These are phyloP conservation scores for Ophthalmolycus amberensis DNA, from an alignment of 2,113 vertebrate genomes.

Conservation along the genomic window DNA sequence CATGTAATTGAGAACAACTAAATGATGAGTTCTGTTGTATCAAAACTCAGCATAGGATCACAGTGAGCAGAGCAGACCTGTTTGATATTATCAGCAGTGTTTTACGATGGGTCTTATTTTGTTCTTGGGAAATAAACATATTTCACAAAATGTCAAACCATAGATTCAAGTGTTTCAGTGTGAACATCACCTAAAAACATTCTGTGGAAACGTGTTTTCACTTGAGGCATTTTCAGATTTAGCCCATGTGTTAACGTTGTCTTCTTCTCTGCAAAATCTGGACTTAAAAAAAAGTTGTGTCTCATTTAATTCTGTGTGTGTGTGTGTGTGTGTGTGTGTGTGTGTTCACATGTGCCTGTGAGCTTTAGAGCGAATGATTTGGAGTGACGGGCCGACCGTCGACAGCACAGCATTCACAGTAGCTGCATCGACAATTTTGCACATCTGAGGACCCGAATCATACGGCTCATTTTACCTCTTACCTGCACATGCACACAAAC, in stretches of 20 bases:
- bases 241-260: too few species aligned
- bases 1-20: not conserved
- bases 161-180: not conserved
- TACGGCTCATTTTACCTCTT: constrained; percentile 11
- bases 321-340: not conserved
- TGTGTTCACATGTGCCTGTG: not conserved
- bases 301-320: not conserved
- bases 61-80: not conserved
- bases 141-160: not conserved
- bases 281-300: not conserved
- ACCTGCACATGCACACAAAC: constrained; percentile 6
- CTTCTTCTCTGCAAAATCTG: too few species aligned
- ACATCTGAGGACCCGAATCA: constrained; percentile 9
- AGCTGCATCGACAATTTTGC: not conserved
- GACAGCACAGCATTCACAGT: not conserved
- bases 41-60: not conserved
- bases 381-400: constrained; percentile 2
- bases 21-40: not conserved
- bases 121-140: not conserved
- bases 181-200: not conserved
- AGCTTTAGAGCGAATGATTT: not conserved
- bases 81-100: not conserved
- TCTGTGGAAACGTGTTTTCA: not conserved
- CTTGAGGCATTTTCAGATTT: not conserved
- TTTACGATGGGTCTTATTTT: not conserved